Evolutionary conservation across 2,797 vertebrate species (phyloP).

Genomic region (Rhinogobio ventralis): DNA sequence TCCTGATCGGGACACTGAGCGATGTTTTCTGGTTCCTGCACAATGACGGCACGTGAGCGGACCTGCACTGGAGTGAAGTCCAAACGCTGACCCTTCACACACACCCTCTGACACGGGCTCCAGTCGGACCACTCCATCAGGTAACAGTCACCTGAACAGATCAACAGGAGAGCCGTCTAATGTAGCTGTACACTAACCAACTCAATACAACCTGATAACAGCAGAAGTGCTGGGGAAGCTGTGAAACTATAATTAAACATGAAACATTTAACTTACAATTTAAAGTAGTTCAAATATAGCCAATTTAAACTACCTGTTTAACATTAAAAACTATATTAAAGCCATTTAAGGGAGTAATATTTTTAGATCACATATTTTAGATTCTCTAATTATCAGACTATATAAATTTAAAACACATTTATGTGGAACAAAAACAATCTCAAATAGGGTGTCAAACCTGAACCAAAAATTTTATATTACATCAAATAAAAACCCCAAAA

Average conservation of each 20-base stretch:
- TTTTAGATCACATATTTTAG: neutral
- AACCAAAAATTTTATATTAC: neutral
- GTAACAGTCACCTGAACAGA: slow-evolving; percentile 91
- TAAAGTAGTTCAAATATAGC: neutral
- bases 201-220: neutral
- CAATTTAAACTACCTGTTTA: neutral
- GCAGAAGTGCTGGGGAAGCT: neutral
- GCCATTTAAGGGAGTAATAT: neutral
- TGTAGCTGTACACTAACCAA: neutral
- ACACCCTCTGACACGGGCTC: slow-evolving; percentile 92
- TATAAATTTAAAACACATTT: neutral
- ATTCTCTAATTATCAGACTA: neutral
- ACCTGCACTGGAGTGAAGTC: slow-evolving; percentile 91
- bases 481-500: neutral
- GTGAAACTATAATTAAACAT: neutral
- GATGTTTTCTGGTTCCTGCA: slow-evolving; percentile 95
- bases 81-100: slow-evolving; percentile 88
- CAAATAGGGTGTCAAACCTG: neutral
- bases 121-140: slow-evolving; percentile 97
- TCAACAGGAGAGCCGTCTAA: neutral
- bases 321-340: neutral
- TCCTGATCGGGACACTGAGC: slow-evolving; percentile 91
- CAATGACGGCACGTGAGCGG: slow-evolving; percentile 89
- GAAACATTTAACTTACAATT: neutral
- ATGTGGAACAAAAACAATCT: neutral